Percentiles rank a stretch among this genome's conserved stretches.
Conservation (phyloP, 1,140 invertebrate genomes). For the Antheraea mylitta region DNA sequence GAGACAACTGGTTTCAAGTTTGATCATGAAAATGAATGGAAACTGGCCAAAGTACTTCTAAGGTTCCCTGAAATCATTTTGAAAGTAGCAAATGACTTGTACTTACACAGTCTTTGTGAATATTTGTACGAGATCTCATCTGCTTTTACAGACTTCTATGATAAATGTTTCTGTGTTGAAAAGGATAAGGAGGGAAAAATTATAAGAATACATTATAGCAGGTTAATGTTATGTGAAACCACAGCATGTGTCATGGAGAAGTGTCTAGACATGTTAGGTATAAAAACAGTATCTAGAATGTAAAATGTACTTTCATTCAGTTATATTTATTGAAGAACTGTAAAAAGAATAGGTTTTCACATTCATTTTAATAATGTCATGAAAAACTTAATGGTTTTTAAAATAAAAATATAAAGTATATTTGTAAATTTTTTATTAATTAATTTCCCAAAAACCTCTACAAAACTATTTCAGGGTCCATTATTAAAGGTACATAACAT, state of each 20-base stretch:
- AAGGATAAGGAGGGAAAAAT: slow-evolving; percentile 90
- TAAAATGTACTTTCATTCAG: slow-evolving; percentile 69
- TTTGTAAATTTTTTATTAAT: slow-evolving; percentile 66
- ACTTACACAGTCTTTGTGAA: slow-evolving; percentile 95
- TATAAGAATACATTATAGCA: slow-evolving; percentile 90
- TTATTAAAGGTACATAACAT: slow-evolving; percentile 60
- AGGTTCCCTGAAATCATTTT: slow-evolving; percentile 94
- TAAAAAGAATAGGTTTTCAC: not conserved
- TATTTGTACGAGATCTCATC: slow-evolving; percentile 97
- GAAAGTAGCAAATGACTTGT: slow-evolving; percentile 91
- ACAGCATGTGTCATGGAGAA: slow-evolving; percentile 93
- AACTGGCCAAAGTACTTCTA: slow-evolving; percentile 92
- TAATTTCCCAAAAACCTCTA: slow-evolving; percentile 74
- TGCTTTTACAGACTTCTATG: slow-evolving; percentile 98
- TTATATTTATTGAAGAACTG: not conserved
- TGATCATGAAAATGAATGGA: slow-evolving; percentile 96
- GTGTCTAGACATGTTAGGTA: slow-evolving; percentile 94
- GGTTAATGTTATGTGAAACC: slow-evolving; percentile 95
- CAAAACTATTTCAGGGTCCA: slow-evolving; percentile 73
- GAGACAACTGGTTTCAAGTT: slow-evolving; percentile 83
- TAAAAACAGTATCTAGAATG: slow-evolving; percentile 96
- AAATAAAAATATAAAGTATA: not conserved
- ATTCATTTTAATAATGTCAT: not conserved
- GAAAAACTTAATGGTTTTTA: not conserved
- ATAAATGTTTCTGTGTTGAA: slow-evolving; percentile 98